Evolutionary conservation across 2,113 vertebrate species (phyloP).

Genomic region (Diadophis punctatus): DNA sequence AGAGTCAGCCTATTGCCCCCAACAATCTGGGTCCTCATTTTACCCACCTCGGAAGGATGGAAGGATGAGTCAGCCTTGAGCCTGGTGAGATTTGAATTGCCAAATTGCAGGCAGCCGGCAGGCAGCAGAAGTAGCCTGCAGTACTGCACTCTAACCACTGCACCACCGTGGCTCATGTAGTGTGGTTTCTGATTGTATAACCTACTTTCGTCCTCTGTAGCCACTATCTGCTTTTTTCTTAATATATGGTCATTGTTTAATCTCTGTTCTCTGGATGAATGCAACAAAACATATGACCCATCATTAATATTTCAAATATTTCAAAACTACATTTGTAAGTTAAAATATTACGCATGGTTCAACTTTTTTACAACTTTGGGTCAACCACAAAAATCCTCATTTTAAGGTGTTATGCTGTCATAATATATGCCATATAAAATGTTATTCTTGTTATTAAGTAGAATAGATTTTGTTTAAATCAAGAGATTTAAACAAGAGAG

Average conservation of each 20-base stretch:
- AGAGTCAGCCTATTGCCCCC: too few relatives aligned
- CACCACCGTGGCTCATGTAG: neutral
- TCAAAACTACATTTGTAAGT: neutral
- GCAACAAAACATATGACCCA: accelerated
- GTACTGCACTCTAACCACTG: too few relatives aligned
- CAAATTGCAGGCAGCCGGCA: too few relatives aligned
- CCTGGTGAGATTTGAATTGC: too few relatives aligned
- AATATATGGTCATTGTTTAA: neutral
- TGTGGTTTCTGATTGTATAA: neutral
- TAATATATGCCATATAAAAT: neutral
- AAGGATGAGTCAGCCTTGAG: too few relatives aligned
- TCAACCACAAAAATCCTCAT: neutral
- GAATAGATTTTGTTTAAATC: neutral
- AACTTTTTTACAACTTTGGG: neutral
- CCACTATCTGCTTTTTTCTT: neutral
- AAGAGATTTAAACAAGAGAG: too few relatives aligned
- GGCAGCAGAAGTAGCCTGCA: too few relatives aligned
- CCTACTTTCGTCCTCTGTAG: neutral
- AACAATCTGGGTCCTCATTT: too few relatives aligned
- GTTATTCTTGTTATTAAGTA: neutral
- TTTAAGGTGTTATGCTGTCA: neutral
- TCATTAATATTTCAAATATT: neutral
- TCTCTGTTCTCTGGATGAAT: neutral
- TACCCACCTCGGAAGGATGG: too few relatives aligned
- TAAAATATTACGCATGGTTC: neutral